These are phyloP conservation scores for Sisor rabdophorus DNA, from an alignment of 2,113 vertebrate species.

Conservation along the genomic window DNA sequence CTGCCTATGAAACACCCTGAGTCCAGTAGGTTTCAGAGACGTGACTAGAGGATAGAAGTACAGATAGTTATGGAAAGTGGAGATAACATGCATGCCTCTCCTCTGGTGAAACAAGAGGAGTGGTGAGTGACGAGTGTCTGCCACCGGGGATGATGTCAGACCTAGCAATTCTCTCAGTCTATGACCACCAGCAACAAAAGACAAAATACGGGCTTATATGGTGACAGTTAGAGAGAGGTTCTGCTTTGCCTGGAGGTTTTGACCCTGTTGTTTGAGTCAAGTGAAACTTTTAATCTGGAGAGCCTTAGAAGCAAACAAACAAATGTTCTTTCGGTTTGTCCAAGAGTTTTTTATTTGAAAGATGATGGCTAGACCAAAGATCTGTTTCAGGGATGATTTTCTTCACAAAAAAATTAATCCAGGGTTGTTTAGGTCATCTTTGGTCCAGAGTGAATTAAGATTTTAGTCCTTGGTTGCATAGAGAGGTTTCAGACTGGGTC, in stretches of 20 bases:
- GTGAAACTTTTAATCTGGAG: too few species aligned
- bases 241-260: neutral
- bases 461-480: too few species aligned
- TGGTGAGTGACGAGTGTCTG: slow-evolving; percentile 25
- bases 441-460: neutral
- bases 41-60: neutral
- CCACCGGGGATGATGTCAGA: slow-evolving; percentile 34
- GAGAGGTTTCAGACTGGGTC: neutral
- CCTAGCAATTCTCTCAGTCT: slow-evolving; percentile 41
- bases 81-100: slow-evolving; percentile 43
- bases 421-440: neutral
- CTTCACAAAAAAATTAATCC: too few species aligned
- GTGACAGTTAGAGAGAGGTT: slow-evolving; percentile 44
- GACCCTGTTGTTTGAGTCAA: too few species aligned
- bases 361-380: neutral
- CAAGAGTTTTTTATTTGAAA: too few species aligned
- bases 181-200: slow-evolving; percentile 32
- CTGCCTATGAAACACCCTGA: slow-evolving; percentile 35
- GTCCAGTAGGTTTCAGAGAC: slow-evolving; percentile 34
- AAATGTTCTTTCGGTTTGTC: too few species aligned
- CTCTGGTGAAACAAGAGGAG: slow-evolving; percentile 37
- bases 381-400: neutral
- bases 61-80: slow-evolving; percentile 36
- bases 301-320: too few species aligned
- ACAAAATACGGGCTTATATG: slow-evolving; percentile 15